Evolutionary conservation across 2,888 invertebrate genomes (phyloP), one percentile per base, ranked within the genome.

Genomic region (Nephrotoma appendiculata): DNA sequence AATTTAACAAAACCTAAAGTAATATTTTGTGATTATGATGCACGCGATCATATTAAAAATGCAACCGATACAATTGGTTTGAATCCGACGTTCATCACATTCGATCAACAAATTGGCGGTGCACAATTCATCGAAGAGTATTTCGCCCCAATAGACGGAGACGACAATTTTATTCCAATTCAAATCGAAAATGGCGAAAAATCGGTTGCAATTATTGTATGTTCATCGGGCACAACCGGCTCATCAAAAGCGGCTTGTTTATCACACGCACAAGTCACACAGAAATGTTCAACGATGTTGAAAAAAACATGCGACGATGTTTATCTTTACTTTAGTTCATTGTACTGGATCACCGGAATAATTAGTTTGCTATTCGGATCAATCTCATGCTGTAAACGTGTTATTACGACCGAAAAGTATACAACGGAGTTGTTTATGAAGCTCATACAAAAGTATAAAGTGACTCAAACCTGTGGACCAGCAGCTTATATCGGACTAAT

Each of bases 1-100:
- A 11, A 41, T 41, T 44, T 48, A 43, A 86, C 86, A 41, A 86
- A 85, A 5, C 86, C 86, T 6, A 86, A 86, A 41, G 11, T 86
- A 0, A 42, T 86, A 6, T 48, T 86, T 41, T 86, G 86, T 19
- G 86, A 86, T 41, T n/a, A n/a, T 1, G 43, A 57, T 44, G 9
- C 15, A n/a, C 15, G 41, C 15, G 12, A 57, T 12, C 57, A 41
- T 19, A 42, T 86, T 7, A 19, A 41, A n/a, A 48, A 83, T 31
- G 45, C 85, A 41, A 43, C 31, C 11, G 41, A 83, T 31, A 31
- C 1, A 31, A 31, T 31, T 31, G 31, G 31, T 31, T 31, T 31
- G 31, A 31, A 31, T 31, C 31, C 2, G 31, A 31, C 31, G 31
- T 31, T 31, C 31, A 3, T 31, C 31, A 31, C 31, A 31, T 31